These are phyloP conservation scores for Drosophila orena DNA, from an alignment of 1,140 invertebrate genomes.

Conservation along the genomic window DNA sequence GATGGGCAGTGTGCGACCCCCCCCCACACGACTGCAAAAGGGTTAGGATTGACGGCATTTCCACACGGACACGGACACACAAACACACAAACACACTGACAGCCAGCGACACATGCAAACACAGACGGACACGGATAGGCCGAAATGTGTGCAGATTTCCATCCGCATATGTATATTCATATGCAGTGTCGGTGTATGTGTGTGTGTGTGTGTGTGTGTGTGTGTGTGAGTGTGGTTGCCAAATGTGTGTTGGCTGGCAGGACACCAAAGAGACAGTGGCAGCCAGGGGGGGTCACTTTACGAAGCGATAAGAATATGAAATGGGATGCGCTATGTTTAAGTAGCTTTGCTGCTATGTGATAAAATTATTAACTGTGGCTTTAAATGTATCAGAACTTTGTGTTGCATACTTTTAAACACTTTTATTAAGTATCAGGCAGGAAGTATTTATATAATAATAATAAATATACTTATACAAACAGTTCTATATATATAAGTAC, in stretches of 20 bases:
- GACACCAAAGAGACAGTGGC: constrained; percentile 11
- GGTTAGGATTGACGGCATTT: constrained; percentile 77
- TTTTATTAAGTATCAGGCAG: too few species aligned
- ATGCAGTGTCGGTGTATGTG: constrained; percentile 16
- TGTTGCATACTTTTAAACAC: too few species aligned
- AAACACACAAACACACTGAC: constrained; percentile 6
- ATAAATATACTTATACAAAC: too few species aligned
- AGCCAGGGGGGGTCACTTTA: constrained; percentile 3
- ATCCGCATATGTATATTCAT: constrained; percentile 68
- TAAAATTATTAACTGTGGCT: too few species aligned
- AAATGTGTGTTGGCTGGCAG: constrained; percentile 28
- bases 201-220: not conserved
- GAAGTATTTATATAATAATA: too few species aligned
- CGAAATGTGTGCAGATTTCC: constrained; percentile 64
- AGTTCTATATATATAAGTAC: not conserved
- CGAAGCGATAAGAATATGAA: not conserved
- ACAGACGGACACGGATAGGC: constrained; percentile 40
- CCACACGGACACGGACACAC: constrained; percentile 15
- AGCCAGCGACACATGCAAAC: constrained; percentile 21
- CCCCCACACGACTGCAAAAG: constrained; percentile 65
- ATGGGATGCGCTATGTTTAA: not conserved
- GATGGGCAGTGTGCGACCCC: constrained; percentile 18
- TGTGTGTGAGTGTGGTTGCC: too few species aligned
- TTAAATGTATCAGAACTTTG: too few species aligned
- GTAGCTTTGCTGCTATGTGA: not conserved